Percentiles rank a stretch among this genome's conserved stretches.
Evolutionary conservation across 2,797 vertebrate species (phyloP).

Genomic region (Poeciliopsis paucimaculata): DNA sequence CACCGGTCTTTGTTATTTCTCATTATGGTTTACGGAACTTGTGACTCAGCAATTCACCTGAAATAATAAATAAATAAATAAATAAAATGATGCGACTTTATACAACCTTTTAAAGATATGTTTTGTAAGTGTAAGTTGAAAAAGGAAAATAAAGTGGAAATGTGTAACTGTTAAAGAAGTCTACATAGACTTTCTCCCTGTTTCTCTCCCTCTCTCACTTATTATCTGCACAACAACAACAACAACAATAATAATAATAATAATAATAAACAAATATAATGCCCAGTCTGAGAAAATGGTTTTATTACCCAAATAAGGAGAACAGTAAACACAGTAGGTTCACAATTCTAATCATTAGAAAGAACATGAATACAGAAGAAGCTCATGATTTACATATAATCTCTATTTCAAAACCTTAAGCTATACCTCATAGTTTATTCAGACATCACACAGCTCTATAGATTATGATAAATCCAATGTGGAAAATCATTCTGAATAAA

Average conservation of each 20-base stretch:
- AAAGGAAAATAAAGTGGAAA: neutral
- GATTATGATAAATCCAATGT: conserved; percentile 10
- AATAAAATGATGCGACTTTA: neutral
- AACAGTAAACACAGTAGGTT: conserved; percentile 50
- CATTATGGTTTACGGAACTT: neutral
- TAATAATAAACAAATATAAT: conserved; percentile 8
- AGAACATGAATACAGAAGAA: conserved; percentile 13
- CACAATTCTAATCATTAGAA: conserved; percentile 60
- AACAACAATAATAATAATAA: neutral
- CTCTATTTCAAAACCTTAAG: neutral
- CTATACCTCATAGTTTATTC: neutral
- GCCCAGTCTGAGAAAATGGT: conserved; percentile 73
- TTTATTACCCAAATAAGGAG: conserved; percentile 71
- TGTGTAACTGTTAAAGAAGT: neutral
- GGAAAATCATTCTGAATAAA: conserved; percentile 41
- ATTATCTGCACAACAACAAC: neutral
- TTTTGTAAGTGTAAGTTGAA: neutral
- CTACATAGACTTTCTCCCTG: neutral
- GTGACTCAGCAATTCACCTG: neutral
- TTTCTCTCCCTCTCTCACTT: neutral
- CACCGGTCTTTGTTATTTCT: neutral
- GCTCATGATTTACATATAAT: conserved; percentile 32
- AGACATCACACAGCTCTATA: conserved; percentile 15
- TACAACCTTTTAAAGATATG: neutral
- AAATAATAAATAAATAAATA: neutral